A percentile compares a stretch with the other conserved stretches of the same genome.
Conservation (phyloP, 1,140 invertebrate genomes). For the Dinoponera quadriceps region DNA sequence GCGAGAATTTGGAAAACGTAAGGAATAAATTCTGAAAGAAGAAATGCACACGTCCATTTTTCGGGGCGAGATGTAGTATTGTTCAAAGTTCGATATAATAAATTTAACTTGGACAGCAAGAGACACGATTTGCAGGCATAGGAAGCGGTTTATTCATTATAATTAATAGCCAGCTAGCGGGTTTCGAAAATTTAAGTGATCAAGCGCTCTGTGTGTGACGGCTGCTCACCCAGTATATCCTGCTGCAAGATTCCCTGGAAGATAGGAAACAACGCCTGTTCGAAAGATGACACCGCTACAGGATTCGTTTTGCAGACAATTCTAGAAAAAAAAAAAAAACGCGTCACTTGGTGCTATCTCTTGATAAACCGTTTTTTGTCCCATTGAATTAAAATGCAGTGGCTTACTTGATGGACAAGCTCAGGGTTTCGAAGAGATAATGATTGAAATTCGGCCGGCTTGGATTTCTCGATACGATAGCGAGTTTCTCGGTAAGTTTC, state of each 20-base stretch:
- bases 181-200: too few species aligned
- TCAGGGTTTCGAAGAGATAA: conserved; percentile 97
- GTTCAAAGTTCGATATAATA: too few species aligned
- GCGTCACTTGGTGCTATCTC: not conserved
- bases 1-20: conserved; percentile 99
- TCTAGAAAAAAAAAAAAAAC: conserved; percentile 82
- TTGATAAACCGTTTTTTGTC: not conserved
- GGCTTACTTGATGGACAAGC: conserved; percentile 92
- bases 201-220: too few species aligned
- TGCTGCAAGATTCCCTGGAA: conserved; percentile 97
- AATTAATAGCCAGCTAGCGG: too few species aligned
- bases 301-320: conserved; percentile 94
- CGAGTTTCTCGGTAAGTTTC: conserved; percentile 94
- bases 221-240: conserved; percentile 93
- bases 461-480: conserved; percentile 96
- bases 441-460: conserved; percentile 99
- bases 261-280: conserved; percentile 95
- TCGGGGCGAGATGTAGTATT: too few species aligned
- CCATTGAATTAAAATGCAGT: not conserved
- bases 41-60: not conserved
- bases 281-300: conserved; percentile 94
- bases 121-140: too few species aligned
- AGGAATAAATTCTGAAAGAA: conserved; percentile 95
- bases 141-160: too few species aligned
- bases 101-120: too few species aligned